Base-by-base conservation (phyloP, 2,113 vertebrate species). In the Rhinichthys klamathensis region DNA sequence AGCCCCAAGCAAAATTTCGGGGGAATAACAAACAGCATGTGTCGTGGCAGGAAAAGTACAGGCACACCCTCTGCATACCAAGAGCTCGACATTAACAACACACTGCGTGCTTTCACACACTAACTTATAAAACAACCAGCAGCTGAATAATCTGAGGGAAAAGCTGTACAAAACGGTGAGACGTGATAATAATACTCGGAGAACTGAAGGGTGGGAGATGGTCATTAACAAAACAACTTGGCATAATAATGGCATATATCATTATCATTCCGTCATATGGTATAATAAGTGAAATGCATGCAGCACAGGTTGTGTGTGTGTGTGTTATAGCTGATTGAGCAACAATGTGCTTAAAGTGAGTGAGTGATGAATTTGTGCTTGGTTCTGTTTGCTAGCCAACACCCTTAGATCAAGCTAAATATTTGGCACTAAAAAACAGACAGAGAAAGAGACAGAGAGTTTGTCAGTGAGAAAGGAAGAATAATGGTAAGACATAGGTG, bases 31-130 rank as follows among this genome's bases (percentile, higher is more conserved):
- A 87, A 89, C 46, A 86, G 75, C 41, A 85, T 86, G 84, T 38
- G 89, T 60, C 76, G 85, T 54, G 12, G 84, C 38, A 87, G 82
- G 87, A 89, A 93, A 93, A 91, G 72, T 77, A 91, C 90, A 83
- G 93, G 88, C 94, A 94, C 93, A 92, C 93, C 93, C 93, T 85
- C 84, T 54, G 75, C 89, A 92, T 92, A 91, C 89, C 87, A 84
- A 41, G 0, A 12, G 88, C 8, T 69, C 25, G 67, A 86, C 79
- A 83, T 70, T 25, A 72, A 49, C 75, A 81, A 72, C 27, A 83
- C 23, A 1, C 44, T 23, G 58, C 30, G 30, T 30, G 30, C 35
- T 49, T 69, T n/a, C 35, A 75, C 65, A 49, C 3, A 4, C 23
- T 38, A 35, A 23, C 12, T 27, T 70, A 46, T 8, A 75, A 56